Evolutionary conservation across 2,113 vertebrate species (phyloP).

Genomic region (Pelodiscus sinensis): DNA sequence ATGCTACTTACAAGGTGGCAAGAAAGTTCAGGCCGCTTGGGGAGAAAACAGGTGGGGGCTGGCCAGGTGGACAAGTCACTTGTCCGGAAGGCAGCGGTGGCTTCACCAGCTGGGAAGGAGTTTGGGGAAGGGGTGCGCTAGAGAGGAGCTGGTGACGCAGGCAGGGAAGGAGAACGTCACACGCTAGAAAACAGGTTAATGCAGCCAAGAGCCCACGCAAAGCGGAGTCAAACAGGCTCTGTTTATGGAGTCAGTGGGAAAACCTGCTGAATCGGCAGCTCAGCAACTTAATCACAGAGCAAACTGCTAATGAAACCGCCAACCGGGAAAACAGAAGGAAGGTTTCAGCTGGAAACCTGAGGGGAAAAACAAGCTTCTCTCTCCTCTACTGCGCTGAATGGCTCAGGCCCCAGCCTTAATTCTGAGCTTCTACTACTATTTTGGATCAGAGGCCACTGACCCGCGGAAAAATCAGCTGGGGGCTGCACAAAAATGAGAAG

Average conservation of each 20-base stretch:
- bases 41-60: neutral
- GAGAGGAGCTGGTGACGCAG: neutral
- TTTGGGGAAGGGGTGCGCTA: neutral
- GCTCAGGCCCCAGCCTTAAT: neutral
- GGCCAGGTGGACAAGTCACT: too few relatives aligned
- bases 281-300: slow-evolving; percentile 1
- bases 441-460: too few relatives aligned
- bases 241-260: neutral
- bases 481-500: neutral
- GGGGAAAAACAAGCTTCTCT: neutral
- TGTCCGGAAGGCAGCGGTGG: neutral
- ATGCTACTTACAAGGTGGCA: neutral
- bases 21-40: neutral
- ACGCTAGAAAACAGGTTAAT: neutral
- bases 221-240: neutral
- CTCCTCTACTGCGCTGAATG: neutral
- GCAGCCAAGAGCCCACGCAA: neutral
- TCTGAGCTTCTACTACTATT: neutral
- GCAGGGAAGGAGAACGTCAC: neutral
- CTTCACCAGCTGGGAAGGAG: neutral
- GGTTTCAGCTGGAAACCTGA: neutral
- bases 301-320: neutral
- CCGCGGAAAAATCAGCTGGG: too few relatives aligned
- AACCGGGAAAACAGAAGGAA: neutral
- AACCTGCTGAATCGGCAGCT: neutral